Conservation (phyloP, 2,888 invertebrate species). For the Argyra leucocephala region DNA sequence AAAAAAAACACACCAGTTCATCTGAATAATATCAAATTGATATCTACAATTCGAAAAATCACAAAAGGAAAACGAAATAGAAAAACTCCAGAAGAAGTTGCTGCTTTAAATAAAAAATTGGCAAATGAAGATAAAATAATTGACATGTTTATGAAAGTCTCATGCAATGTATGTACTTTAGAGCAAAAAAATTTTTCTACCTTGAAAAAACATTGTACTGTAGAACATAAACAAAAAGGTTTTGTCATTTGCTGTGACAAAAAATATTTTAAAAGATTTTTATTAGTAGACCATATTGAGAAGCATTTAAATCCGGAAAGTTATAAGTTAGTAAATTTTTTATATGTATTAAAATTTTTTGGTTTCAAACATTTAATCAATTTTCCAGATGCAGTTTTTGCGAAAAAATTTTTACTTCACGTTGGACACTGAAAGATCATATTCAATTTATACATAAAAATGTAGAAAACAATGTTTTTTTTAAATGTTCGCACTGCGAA, state of each 20-base stretch:
- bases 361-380: too few species aligned
- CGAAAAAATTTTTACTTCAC: background rate
- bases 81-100: too few species aligned
- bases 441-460: background rate
- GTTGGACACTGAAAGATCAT: background rate
- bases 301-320: too few species aligned
- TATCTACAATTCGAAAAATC: too few species aligned
- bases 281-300: conserved; percentile 37
- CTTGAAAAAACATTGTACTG: background rate
- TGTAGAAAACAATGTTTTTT: background rate
- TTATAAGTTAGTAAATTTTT: background rate
- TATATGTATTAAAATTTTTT: too few species aligned
- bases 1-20: background rate
- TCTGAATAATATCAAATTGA: too few species aligned
- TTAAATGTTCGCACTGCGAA: background rate
- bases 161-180: background rate
- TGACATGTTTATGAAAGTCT: background rate
- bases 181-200: background rate
- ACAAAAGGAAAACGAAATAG: too few species aligned
- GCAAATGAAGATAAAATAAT: background rate
- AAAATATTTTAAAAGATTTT: conserved; percentile 37
- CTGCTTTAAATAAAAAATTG: too few species aligned
- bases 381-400: background rate
- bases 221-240: conserved; percentile 30
- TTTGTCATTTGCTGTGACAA: conserved; percentile 36